These are phyloP conservation scores for Galaxias olidus DNA, from an alignment of 2,797 vertebrate genomes.

Conservation along the genomic window DNA sequence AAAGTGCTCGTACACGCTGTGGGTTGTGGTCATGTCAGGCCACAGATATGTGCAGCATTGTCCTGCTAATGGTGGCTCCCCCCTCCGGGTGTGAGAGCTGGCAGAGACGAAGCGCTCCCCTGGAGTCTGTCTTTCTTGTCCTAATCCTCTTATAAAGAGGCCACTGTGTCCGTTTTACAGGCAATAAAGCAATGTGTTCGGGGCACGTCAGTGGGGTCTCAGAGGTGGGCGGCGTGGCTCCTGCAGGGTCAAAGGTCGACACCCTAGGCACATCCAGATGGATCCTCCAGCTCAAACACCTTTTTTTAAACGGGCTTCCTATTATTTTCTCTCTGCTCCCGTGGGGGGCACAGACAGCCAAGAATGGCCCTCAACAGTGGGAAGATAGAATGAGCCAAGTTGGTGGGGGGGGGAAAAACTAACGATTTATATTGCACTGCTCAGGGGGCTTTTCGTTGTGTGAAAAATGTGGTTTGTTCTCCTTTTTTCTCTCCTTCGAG, in stretches of 20 bases:
- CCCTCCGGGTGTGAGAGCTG: constrained; percentile 48
- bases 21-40: constrained; percentile 38
- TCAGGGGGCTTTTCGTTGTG: constrained; percentile 52
- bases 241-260: constrained; percentile 41
- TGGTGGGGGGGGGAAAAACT: constrained; percentile 35
- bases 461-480: constrained; percentile 27
- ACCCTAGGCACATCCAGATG: constrained; percentile 25
- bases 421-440: constrained; percentile 44
- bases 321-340: constrained; percentile 17
- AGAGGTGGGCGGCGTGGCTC: constrained; percentile 49
- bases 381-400: constrained; percentile 42
- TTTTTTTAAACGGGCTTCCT: constrained; percentile 18
- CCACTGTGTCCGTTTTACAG: constrained; percentile 76
- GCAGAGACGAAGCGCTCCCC: constrained; percentile 54
- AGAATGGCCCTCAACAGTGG: constrained; percentile 39
- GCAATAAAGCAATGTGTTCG: constrained; percentile 71
- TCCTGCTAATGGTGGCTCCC: constrained; percentile 39
- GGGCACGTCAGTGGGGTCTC: constrained; percentile 46
- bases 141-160: constrained; percentile 76
- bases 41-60: constrained; percentile 52
- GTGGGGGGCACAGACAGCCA: constrained; percentile 24
- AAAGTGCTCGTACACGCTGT: background rate
- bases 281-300: constrained; percentile 7
- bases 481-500: constrained; percentile 51
- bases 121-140: constrained; percentile 61